These are phyloP conservation scores for Pelobates fuscus DNA, from an alignment of 2,113 vertebrate genomes.

Conservation along the genomic window DNA sequence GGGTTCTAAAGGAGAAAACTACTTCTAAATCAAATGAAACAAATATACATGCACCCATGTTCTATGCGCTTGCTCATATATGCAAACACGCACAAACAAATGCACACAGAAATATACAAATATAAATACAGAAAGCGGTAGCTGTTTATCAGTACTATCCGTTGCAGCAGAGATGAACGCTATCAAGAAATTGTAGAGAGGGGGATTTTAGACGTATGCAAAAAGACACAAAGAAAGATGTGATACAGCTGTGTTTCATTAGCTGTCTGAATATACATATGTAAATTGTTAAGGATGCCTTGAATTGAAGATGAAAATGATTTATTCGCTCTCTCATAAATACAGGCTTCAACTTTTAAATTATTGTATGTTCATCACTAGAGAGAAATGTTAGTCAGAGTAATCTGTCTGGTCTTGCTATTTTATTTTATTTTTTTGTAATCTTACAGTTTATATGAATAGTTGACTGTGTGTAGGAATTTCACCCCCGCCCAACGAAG, in stretches of 20 bases:
- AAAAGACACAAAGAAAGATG: conserved; percentile 24
- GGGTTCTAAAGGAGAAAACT: too few relatives aligned
- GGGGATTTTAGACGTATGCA: conserved; percentile 6
- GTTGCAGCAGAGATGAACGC: not conserved
- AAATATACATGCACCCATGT: too few relatives aligned
- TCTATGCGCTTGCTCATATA: too few relatives aligned
- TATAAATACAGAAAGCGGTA: too few relatives aligned
- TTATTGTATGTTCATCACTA: conserved; percentile 32
- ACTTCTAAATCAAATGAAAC: too few relatives aligned
- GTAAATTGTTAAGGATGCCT: conserved; percentile 38
- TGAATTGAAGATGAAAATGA: conserved; percentile 31
- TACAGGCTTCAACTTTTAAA: conserved; percentile 26
- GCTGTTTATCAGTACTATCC: not conserved
- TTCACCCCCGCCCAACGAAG: not conserved
- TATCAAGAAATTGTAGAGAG: too few relatives aligned
- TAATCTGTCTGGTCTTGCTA: conserved; percentile 13
- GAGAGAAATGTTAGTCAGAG: conserved; percentile 20
- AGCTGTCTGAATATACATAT: conserved; percentile 35
- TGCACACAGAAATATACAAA: too few relatives aligned
- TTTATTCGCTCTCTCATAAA: conserved; percentile 38
- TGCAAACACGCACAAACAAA: too few relatives aligned
- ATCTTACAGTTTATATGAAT: not conserved
- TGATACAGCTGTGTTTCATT: conserved; percentile 35
- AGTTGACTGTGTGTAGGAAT: not conserved
- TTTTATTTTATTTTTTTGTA: not conserved